These are phyloP conservation scores for Linyphia triangularis DNA, from an alignment of 2,888 invertebrate species.

Conservation along the genomic window DNA sequence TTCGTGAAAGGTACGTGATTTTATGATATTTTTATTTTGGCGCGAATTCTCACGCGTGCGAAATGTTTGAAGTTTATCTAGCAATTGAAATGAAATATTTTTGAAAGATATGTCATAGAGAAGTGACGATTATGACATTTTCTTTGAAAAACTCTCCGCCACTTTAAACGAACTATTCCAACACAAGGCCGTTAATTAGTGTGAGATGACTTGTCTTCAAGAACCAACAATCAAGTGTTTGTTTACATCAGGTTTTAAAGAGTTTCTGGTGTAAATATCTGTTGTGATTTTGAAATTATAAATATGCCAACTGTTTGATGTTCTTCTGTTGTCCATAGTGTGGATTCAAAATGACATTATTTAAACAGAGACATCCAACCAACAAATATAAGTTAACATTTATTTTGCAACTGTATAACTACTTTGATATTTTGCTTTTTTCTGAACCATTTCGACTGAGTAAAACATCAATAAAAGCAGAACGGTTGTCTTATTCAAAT, in stretches of 20 bases:
- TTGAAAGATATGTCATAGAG: not conserved
- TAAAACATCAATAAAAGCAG: not conserved
- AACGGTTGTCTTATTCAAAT: not conserved
- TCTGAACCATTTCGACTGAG: not conserved
- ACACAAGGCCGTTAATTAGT: not conserved
- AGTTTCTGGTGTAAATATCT: not conserved
- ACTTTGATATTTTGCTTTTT: not conserved
- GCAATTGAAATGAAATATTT: not conserved
- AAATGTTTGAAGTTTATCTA: not conserved
- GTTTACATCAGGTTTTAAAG: not conserved
- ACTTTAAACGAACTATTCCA: no score
- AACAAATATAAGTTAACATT: not conserved
- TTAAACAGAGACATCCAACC: not conserved
- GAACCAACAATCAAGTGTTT: not conserved
- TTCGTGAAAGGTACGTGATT: slow-evolving; percentile 75
- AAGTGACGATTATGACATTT: no score
- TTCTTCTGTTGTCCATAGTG: not conserved
- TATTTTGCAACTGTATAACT: not conserved
- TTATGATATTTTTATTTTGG: slow-evolving; percentile 53
- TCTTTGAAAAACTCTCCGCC: no score
- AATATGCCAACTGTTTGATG: not conserved
- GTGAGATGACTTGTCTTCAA: not conserved
- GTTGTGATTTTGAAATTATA: not conserved
- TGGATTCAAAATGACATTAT: not conserved
- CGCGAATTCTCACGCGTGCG: slow-evolving; percentile 5